Evolutionary conservation across 2,888 invertebrate genomes (phyloP).

Genomic region (Drosophila planitibia): DNA sequence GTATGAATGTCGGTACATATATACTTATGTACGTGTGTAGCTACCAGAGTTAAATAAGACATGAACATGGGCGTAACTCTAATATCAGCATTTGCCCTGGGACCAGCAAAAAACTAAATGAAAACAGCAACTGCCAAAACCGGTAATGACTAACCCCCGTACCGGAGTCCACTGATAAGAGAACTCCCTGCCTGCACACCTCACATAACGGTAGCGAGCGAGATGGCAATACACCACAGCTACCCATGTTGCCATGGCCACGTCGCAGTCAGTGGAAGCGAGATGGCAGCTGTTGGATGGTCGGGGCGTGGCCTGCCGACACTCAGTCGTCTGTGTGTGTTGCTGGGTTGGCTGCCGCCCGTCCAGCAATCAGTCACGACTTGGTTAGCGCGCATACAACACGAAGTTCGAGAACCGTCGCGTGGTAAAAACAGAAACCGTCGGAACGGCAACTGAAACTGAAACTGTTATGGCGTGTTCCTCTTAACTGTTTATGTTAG

Average conservation of each 20-base stretch:
- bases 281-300: slow-evolving; percentile 21
- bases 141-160: slow-evolving; percentile 78
- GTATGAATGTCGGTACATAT: background rate
- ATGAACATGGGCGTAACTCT: slow-evolving; percentile 78
- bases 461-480: slow-evolving; percentile 45
- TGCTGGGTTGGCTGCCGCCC: slow-evolving; percentile 60
- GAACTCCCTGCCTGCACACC: slow-evolving; percentile 12
- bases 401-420: slow-evolving; percentile 70
- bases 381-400: slow-evolving; percentile 79
- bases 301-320: slow-evolving; percentile 58
- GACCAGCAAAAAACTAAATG: slow-evolving; percentile 53
- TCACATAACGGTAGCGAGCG: slow-evolving; percentile 18
- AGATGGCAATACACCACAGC: slow-evolving; percentile 12
- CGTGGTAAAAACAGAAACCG: slow-evolving; percentile 48
- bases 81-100: slow-evolving; percentile 63
- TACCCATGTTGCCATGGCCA: background rate
- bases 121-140: slow-evolving; percentile 66
- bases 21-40: background rate
- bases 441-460: slow-evolving; percentile 50
- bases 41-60: slow-evolving; percentile 73
- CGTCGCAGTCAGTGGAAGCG: slow-evolving; percentile 35
- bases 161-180: slow-evolving; percentile 63
- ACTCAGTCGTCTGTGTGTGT: slow-evolving; percentile 19
- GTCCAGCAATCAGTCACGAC: slow-evolving; percentile 81
- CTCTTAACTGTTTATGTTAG: slow-evolving; percentile 31